Base-by-base conservation (phyloP, 2,113 vertebrate genomes). In the Vulpes lagopus region DNA sequence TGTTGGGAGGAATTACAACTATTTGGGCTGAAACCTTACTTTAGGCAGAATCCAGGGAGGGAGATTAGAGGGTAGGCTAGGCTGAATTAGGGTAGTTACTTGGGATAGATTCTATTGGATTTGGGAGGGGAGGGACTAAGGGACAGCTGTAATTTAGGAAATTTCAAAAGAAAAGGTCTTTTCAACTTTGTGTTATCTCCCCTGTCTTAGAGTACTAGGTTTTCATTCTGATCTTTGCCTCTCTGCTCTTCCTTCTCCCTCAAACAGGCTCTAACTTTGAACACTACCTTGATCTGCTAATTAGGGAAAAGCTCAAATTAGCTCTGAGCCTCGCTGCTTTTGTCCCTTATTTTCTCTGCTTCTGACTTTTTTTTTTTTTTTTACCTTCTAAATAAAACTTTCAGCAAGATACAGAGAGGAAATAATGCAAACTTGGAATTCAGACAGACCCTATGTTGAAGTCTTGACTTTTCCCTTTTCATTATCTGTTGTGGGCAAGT, bases 341-440 rank as follows among this genome's bases (percentile, higher is more conserved):
- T 49, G 27, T 11, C 17, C 25, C 25, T 71, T 88, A 57, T 25
- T 49, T 74, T n/a, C 15, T 92, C 55, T 59, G 73, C 22, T 89
- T 89, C 53, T 91, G 30, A 7, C 6, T 6, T 16, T 16, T 64
- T 81, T 25, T 55, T 8, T 8, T 22, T 43, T 25, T 60, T 8
- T 15, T 22, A 60, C 67, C 11, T 79, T 38, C 60, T 95, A 67
- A 90, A 62, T 91, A 87, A 82, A 87, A 95, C 7, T 35, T 76
- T 51, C 2, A 57, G 17, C 32, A 76, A 78, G 30, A 27, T 78
- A 55, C 20, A 90, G 14, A 19, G 32, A 96, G 64, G 62, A 91
- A 81, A 89, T 51, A 73, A 51, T 19, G n/a, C 17, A 95, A 22
- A 91, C 25, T 53, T 64, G 7, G n/a, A 87, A 97, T 79, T 82